A percentile compares a stretch with the other conserved stretches of the same genome.
Evolutionary conservation across 2,113 vertebrate genomes (phyloP).

Genomic region (Diadophis punctatus): DNA sequence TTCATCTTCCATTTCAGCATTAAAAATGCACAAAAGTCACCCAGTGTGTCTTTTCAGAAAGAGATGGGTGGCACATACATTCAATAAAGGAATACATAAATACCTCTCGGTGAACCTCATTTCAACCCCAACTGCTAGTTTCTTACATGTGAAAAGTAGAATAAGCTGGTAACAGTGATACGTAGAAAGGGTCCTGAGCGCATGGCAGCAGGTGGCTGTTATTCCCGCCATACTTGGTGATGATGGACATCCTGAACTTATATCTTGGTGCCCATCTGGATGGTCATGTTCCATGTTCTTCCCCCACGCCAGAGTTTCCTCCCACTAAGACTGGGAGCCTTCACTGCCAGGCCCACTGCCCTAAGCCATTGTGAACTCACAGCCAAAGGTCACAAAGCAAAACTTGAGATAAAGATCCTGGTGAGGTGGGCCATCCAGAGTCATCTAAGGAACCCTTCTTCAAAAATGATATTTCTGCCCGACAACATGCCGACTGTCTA

Average conservation of each 20-base stretch:
- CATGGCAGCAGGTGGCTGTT: background rate
- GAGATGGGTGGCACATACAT: background rate
- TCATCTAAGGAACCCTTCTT: background rate
- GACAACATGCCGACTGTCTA: background rate
- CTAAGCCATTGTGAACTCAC: background rate
- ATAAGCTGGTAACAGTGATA: background rate
- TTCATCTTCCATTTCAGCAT: background rate
- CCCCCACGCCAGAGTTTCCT: background rate
- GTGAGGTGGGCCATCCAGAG: background rate
- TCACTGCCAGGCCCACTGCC: background rate
- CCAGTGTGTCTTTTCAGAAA: background rate
- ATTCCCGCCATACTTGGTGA: background rate
- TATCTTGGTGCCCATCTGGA: background rate
- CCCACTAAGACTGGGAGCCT: background rate
- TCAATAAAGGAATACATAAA: background rate
- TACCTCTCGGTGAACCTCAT: background rate
- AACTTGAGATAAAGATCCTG: background rate
- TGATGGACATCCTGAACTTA: background rate
- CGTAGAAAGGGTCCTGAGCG: background rate
- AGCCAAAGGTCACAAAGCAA: background rate
- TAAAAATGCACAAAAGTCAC: background rate
- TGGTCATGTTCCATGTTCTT: background rate
- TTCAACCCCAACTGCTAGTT: background rate
- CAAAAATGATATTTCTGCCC: background rate
- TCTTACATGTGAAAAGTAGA: background rate